Base-by-base conservation (phyloP, 2,888 invertebrate genomes). In the Aphrophora alni region DNA sequence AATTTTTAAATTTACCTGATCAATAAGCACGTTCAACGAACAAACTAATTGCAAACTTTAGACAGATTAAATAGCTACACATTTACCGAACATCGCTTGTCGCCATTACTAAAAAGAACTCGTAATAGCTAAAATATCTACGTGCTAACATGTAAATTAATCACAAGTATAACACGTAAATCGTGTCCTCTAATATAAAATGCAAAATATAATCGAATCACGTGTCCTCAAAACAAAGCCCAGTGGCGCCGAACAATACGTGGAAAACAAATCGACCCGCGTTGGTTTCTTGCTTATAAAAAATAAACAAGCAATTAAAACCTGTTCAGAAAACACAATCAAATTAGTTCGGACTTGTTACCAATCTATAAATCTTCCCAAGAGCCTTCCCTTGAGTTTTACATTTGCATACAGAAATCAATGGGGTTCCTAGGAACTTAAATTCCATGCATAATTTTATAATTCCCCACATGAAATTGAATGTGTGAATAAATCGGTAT, bases 401-500 rank as follows among this genome's bases (percentile, higher is more conserved):
- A 74, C 73, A 79, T 79, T 79, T 79, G 74, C 78, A 79, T 79
- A 33, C 68, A n/a, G 27, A 68, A 59, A 25, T 26, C 78, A 38
- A 59, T 38, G 78, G 78, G 78, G 78, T 73, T 78, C 73, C 78
- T 17, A 24, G 26, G 33, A 8, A 59, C 59, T 21, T n/a, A 59
- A 38, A 79, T 79, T 79, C 78, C 78, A 74, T 79, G 78, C 78
- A 79, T 79, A 79, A 79, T 73, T 21, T 74, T 74, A 79, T 59
- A 74, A 74, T 68, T 68, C 28, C 73, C 21, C 21, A 59, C 59
- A 21, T 59, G 21, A 10, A 59, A 59, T 59, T 59, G 59, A 59
- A 59, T 59, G 44, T 44, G 44, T 44, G 44, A 44, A 33, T 33
- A 33, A 44, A 59, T n/a, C 21, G 1, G 59, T 59, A 7, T 14